Base-by-base conservation (phyloP, 2,113 vertebrate species). In the Megaleporinus macrocephalus region DNA sequence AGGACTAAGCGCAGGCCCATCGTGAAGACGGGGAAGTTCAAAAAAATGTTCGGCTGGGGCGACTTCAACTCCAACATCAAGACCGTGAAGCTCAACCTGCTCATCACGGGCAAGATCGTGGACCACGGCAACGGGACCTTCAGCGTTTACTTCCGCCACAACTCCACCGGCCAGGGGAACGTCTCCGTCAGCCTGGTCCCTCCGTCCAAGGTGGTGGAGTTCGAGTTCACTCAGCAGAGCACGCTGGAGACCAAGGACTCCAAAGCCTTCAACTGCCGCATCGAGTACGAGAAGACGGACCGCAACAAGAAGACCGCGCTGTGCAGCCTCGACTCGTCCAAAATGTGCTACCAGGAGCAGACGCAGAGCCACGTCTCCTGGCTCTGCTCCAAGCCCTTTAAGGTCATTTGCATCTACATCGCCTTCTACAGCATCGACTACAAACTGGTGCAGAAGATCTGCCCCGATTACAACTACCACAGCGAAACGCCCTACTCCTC, bases 61-160 rank as follows among this genome's bases (percentile, higher is more conserved):
- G 98, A 99, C 91, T 99, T 99, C 89, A 97, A 99, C 91, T 99
- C 98, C 84, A 99, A 99, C 91, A 99, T 99, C 91, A 99, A 99
- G 92, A 99, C 98, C 61, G 95, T 99, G 75, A 98, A 99, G 87
- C 94, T 99, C 86, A 99, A 99, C 90, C 95, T 99, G n/a, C 94
- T 99, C 77, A 99, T 99, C 91, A 99, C 97, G 0, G 98, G 98
- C 47, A 99, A 99, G 91, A 99, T 99, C 20, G 98, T 99, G 16
- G 98, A 99, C 91, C 98, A 99, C 0, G 98, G 98, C 78, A 99
- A 99, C 3, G 98, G 98, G 74, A 99, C 98, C 3, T 99, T 99
- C 89, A 99, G 98, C 24, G 98, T 99, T 81, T 99, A 99, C 88
- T 99, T 99, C 90, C 96, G 98, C 73, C 98, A 99, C 78, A 99